Evolutionary conservation across 2,888 invertebrate genomes (phyloP).

Genomic region (Mesorhabditis spiculigera): DNA sequence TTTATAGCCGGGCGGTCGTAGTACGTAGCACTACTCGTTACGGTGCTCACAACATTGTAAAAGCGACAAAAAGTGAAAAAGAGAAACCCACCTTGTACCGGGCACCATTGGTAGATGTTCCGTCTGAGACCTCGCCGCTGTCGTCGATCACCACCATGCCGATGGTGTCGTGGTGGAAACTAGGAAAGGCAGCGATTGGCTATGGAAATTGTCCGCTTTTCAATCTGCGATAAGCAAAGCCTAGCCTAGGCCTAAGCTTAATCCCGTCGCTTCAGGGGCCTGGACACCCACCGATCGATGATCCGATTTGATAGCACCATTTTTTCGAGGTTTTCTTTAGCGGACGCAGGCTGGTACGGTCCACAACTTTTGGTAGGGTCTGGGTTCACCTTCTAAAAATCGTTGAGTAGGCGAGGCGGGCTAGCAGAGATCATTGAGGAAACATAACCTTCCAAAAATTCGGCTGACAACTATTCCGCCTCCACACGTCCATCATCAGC

Average conservation of each 20-base stretch:
- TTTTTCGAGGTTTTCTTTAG: too few relatives aligned
- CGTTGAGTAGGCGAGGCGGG: not conserved
- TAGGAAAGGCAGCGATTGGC: constrained; percentile 9
- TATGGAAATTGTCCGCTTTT: too few relatives aligned
- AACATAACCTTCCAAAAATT: constrained; percentile 80
- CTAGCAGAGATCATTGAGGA: too few relatives aligned
- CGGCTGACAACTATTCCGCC: constrained; percentile 79
- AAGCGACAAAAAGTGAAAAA: too few relatives aligned
- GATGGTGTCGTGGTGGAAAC: constrained; percentile 84
- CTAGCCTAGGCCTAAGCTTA: too few relatives aligned
- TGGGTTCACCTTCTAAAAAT: constrained; percentile 77
- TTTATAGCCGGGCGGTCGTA: too few relatives aligned
- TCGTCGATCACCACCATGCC: constrained; percentile 85
- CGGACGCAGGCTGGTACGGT: constrained; percentile 69
- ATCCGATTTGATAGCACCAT: too few relatives aligned
- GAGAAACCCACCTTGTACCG: constrained; percentile 84
- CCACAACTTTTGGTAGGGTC: constrained; percentile 79
- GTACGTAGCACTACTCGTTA: not conserved
- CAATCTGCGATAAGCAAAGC: too few relatives aligned
- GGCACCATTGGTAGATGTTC: constrained; percentile 93
- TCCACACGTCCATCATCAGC: constrained; percentile 76
- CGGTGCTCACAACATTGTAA: too few relatives aligned
- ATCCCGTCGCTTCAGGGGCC: too few relatives aligned
- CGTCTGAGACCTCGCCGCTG: constrained; percentile 77
- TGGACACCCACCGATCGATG: too few relatives aligned